These are phyloP conservation scores for Turritopsis rubra DNA, from an alignment of 30 jellyfish, hydroid and myxozoan species.

Conservation along the genomic window DNA sequence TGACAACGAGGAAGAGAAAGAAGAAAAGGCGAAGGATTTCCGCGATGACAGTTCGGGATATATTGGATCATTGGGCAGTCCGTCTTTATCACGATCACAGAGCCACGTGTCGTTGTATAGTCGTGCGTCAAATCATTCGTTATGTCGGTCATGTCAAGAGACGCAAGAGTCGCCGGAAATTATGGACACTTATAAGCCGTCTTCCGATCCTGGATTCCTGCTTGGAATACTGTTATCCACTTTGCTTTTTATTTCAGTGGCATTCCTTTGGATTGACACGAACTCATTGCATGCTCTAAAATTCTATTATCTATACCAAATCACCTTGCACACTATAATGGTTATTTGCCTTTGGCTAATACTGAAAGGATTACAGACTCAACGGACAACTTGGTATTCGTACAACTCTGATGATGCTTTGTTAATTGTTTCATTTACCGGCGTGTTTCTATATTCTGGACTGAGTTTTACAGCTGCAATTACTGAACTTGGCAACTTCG, in stretches of 20 bases:
- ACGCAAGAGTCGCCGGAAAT: constrained; percentile 52
- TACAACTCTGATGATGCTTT: constrained; percentile 85
- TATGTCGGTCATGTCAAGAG: constrained; percentile 86
- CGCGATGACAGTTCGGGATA: constrained; percentile 92
- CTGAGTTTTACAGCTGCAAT: constrained; percentile 84
- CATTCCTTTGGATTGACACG: constrained; percentile 68
- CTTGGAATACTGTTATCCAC: constrained; percentile 79
- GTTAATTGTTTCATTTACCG: constrained; percentile 78
- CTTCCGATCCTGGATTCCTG: constrained; percentile 90
- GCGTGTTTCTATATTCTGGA: constrained; percentile 87
- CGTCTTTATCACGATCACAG: constrained; percentile 85
- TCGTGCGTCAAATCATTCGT: constrained; percentile 57
- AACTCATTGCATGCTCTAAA: constrained; percentile 73
- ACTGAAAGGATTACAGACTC: constrained; percentile 68
- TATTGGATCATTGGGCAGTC: constrained; percentile 65
- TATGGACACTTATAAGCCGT: constrained; percentile 65
- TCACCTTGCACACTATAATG: constrained; percentile 72
- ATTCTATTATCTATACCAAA: constrained; percentile 68
- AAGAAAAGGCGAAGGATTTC: constrained; percentile 39
- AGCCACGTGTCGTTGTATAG: constrained; percentile 77
- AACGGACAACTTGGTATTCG: constrained; percentile 73
- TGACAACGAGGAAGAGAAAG: constrained; percentile 44
- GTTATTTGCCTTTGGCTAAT: constrained; percentile 73
- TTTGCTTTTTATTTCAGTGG: constrained; percentile 65
- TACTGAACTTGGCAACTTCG: constrained; percentile 54